A percentile compares a stretch with the other conserved stretches of the same genome.
Conservation (phyloP, 2,888 invertebrate genomes). For the Carpatolechia fugitivella region DNA sequence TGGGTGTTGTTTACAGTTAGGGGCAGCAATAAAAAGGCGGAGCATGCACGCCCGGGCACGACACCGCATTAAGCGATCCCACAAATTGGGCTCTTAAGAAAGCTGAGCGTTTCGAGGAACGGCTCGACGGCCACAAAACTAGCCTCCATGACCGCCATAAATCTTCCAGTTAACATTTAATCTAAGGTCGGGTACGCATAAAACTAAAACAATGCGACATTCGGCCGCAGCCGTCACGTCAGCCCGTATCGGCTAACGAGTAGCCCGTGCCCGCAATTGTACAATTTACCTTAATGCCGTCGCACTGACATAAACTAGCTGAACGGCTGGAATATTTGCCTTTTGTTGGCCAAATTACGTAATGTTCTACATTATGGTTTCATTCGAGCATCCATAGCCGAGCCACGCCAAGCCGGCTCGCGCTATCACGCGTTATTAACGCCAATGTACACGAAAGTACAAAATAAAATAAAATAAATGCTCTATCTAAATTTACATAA, state of each 20-base stretch:
- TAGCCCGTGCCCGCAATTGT: conserved; percentile 75
- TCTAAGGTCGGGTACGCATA: conserved; percentile 69
- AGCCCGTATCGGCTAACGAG: conserved; percentile 60
- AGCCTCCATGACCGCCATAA: conserved; percentile 65
- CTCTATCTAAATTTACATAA: conserved; percentile 31
- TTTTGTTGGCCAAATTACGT: conserved; percentile 70
- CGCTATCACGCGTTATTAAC: conserved; percentile 13
- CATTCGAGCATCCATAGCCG: conserved; percentile 43
- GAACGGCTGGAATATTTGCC: conserved; percentile 64
- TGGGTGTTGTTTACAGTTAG: conserved; percentile 77
- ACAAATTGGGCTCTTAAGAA: conserved; percentile 75
- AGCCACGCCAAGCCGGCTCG: conserved; percentile 19
- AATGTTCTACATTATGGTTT: conserved; percentile 63
- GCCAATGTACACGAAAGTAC: conserved; percentile 19
- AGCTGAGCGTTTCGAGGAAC: conserved; percentile 72
- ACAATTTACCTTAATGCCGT: conserved; percentile 75
- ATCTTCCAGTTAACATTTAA: conserved; percentile 69
- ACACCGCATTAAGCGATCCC: conserved; percentile 65
- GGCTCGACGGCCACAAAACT: conserved; percentile 57
- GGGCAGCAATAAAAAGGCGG: conserved; percentile 77
- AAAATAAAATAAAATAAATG: conserved; percentile 22
- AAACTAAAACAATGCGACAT: conserved; percentile 73
- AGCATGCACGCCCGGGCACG: conserved; percentile 67
- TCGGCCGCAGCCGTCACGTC: conserved; percentile 60
- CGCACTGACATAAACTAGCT: conserved; percentile 67